Evolutionary conservation across 2,797 vertebrate species (phyloP).

Genomic region (Muraenolepis orangiensis): DNA sequence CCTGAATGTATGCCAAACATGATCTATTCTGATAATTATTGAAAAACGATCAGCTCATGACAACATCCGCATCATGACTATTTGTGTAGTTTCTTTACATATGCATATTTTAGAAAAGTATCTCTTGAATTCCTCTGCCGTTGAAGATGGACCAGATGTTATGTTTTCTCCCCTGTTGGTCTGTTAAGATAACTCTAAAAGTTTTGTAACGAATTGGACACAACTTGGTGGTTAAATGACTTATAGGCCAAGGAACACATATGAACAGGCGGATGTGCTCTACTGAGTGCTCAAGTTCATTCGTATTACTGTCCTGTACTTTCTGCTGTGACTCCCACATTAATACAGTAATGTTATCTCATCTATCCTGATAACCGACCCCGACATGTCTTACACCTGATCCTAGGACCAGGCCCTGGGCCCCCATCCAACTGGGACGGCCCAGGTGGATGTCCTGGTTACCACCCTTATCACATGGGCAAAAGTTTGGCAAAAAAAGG

Average conservation of each 20-base stretch:
- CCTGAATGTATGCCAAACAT: neutral
- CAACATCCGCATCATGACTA: neutral
- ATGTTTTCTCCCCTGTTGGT: too few relatives aligned
- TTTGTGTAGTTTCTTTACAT: neutral
- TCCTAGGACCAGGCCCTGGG: neutral
- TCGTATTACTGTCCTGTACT: neutral
- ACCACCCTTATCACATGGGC: neutral
- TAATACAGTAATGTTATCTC: neutral
- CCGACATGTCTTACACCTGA: neutral
- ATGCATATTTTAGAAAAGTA: neutral
- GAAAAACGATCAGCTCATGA: neutral
- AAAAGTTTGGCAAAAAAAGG: constrained; percentile 41
- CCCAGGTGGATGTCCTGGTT: too few relatives aligned
- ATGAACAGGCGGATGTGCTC: too few relatives aligned
- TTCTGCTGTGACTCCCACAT: neutral
- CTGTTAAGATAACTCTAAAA: too few relatives aligned
- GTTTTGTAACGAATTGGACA: too few relatives aligned
- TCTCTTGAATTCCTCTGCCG: neutral
- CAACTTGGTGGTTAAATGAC: too few relatives aligned
- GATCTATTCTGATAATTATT: neutral
- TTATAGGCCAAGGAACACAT: too few relatives aligned
- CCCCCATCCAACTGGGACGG: neutral
- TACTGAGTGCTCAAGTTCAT: too few relatives aligned
- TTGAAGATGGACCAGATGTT: too few relatives aligned
- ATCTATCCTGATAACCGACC: neutral